phyloP scores from a whole-genome alignment of 2,888 invertebrate genomes.

The Agonopterix alstromeriana region DNA sequence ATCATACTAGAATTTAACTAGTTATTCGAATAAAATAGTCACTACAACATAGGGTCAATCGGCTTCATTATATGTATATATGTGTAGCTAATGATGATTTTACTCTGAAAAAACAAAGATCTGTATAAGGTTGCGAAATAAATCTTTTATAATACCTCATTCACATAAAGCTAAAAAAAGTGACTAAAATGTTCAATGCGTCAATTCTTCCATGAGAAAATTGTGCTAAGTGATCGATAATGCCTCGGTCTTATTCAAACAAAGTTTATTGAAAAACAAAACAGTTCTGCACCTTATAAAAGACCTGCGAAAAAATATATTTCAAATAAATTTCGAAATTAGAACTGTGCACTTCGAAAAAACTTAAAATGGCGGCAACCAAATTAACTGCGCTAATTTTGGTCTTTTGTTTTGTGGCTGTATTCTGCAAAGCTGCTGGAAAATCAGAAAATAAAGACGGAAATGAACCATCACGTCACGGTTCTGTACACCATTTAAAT shows the following conservation, averaged over 20 bases:
- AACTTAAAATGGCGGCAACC: constrained; percentile 30
- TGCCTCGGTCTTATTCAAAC: constrained; percentile 6
- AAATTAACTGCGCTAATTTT: constrained; percentile 33
- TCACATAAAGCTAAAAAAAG: too few relatives aligned
- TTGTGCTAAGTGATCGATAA: constrained; percentile 15
- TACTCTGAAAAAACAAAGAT: too few relatives aligned
- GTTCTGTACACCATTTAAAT: constrained; percentile 27
- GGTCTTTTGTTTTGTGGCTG: constrained; percentile 27
- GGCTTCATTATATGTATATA: too few relatives aligned
- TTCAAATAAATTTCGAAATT: constrained; percentile 7
- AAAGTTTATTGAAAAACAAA: constrained; percentile 19
- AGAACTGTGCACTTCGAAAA: background rate
- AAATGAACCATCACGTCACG: background rate
- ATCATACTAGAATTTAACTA: too few relatives aligned
- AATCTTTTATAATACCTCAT: too few relatives aligned
- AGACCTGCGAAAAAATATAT: constrained; percentile 7
- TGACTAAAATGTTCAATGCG: too few relatives aligned
- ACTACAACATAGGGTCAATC: too few relatives aligned
- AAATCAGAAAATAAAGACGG: background rate
- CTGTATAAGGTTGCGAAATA: too few relatives aligned
- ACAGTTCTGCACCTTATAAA: constrained; percentile 18
- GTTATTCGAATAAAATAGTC: too few relatives aligned
- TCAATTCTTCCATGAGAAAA: background rate
- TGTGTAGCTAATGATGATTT: too few relatives aligned
- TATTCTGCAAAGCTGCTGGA: constrained; percentile 15